Percentiles rank a stretch among this genome's conserved stretches.
Evolutionary conservation across 2,888 invertebrate genomes (phyloP).

Genomic region (Liopterus haemorrhoidalis): DNA sequence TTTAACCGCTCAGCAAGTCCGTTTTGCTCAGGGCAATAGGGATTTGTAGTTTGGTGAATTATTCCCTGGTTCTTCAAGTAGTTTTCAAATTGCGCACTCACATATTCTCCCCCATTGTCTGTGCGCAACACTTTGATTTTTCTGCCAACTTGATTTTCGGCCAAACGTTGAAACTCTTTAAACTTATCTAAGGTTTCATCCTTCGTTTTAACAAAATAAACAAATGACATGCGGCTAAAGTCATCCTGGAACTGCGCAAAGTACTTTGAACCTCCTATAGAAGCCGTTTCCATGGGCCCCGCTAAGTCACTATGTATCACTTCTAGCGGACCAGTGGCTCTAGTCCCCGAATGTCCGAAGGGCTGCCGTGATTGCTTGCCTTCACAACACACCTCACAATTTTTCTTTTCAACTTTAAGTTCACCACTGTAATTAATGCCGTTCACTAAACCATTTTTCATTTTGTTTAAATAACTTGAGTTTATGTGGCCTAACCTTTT

Average conservation of each 20-base stretch:
- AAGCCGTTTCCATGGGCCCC: constrained; percentile 28
- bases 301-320: constrained; percentile 30
- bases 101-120: constrained; percentile 1
- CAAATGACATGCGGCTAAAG: constrained; percentile 28
- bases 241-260: constrained; percentile 36
- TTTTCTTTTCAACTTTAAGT: neutral
- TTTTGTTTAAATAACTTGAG: constrained; percentile 7
- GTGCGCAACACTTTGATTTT: constrained; percentile 24
- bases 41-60: constrained; percentile 11
- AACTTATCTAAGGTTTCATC: constrained; percentile 22
- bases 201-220: constrained; percentile 31
- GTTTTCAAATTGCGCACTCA: neutral
- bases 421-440: neutral
- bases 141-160: constrained; percentile 26
- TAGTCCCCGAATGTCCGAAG: constrained; percentile 25
- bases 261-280: constrained; percentile 27
- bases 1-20: too few relatives aligned
- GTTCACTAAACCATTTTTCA: constrained; percentile 1
- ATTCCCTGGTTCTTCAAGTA: neutral
- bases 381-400: constrained; percentile 27
- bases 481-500: neutral
- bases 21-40: constrained; percentile 14
- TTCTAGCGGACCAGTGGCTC: constrained; percentile 26
- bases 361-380: constrained; percentile 31
- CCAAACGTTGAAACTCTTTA: constrained; percentile 26